Percentiles rank a stretch among this genome's conserved stretches.
phyloP scores from a whole-genome alignment of 2,113 vertebrate species.

The Serinus canaria region DNA sequence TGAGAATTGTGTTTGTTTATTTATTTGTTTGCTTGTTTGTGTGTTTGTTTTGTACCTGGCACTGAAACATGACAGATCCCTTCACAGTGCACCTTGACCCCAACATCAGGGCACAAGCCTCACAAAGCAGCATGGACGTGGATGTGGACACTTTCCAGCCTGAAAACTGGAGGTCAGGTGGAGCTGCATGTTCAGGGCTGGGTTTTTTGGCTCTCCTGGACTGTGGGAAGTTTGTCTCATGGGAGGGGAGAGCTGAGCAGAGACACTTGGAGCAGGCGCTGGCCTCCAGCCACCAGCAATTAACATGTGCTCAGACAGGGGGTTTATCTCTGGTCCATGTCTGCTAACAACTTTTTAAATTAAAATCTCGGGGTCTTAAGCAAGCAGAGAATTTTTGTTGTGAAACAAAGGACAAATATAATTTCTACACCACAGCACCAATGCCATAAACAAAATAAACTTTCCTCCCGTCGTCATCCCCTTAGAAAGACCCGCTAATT shows the following conservation, averaged over 20 bases:
- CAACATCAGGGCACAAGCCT: neutral
- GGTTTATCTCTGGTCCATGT: neutral
- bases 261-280: neutral
- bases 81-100: neutral
- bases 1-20: neutral
- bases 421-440: neutral
- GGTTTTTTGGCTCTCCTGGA: neutral
- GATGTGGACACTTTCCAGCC: neutral
- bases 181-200: neutral
- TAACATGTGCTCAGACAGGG: neutral
- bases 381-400: neutral
- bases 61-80: neutral
- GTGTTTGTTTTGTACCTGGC: neutral
- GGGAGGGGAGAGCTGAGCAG: neutral
- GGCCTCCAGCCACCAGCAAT: neutral
- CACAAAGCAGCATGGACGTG: neutral
- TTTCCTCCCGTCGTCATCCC: neutral
- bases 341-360: neutral
- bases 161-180: neutral
- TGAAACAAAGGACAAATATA: neutral
- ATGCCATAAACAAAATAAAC: neutral
- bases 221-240: neutral
- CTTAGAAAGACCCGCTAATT: neutral
- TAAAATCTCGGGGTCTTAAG: neutral
- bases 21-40: neutral